phyloP scores from a whole-genome alignment of 1,140 invertebrate genomes.

The Dolichoris vasculosae region DNA sequence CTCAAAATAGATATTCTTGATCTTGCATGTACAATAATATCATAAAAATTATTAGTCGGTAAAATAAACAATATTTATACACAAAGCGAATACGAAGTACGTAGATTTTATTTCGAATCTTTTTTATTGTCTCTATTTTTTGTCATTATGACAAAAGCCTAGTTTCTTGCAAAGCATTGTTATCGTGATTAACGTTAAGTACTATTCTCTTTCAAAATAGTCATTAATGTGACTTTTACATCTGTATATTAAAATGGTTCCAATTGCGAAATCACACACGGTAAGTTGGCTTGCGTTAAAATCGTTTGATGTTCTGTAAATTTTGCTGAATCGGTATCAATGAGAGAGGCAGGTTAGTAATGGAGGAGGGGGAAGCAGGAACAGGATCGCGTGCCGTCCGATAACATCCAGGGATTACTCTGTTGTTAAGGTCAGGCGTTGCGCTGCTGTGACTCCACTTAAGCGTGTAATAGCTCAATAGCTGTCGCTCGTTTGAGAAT shows the following conservation, averaged over 20 bases:
- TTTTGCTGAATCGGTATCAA: background rate
- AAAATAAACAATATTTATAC: too few species aligned
- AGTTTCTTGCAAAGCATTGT: too few species aligned
- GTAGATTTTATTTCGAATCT: too few species aligned
- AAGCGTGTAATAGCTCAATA: conserved; percentile 72
- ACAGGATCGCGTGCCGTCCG: conserved; percentile 8
- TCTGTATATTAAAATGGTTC: background rate
- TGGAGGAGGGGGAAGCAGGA: background rate
- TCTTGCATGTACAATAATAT: too few species aligned
- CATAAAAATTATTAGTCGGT: too few species aligned
- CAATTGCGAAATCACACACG: background rate
- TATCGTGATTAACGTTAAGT: too few species aligned
- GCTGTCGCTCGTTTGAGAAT: conserved; percentile 61
- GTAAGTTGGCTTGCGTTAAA: background rate
- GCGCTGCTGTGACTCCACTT: conserved; percentile 61
- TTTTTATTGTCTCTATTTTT: too few species aligned
- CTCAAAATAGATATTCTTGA: too few species aligned
- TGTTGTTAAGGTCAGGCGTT: conserved; percentile 49
- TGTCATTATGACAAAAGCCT: too few species aligned
- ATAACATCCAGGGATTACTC: conserved; percentile 48
- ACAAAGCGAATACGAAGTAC: too few species aligned
- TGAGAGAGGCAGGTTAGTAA: background rate
- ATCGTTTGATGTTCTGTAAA: background rate
- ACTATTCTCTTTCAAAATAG: too few species aligned
- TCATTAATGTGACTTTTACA: too few species aligned